A percentile compares a stretch with the other conserved stretches of the same genome.
Evolutionary conservation across 2,888 invertebrate genomes (phyloP).

Genomic region (Antheraea assamensis): DNA sequence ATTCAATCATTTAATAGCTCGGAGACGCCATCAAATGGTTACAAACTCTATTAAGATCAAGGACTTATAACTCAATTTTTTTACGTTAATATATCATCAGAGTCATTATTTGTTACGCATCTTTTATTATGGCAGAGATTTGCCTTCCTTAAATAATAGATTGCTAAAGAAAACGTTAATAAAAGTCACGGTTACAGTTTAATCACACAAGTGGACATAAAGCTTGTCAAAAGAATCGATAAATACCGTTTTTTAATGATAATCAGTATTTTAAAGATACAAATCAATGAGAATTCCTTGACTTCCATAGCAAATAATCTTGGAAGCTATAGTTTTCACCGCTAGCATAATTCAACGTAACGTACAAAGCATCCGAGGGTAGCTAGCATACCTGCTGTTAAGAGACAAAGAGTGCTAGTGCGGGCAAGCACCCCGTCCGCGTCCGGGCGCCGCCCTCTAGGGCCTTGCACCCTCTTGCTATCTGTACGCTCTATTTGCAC

Average conservation of each 20-base stretch:
- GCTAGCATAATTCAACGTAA: slow-evolving; percentile 2
- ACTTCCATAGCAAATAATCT: not conserved
- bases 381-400: slow-evolving; percentile 25
- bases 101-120: not conserved
- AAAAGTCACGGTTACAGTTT: not conserved
- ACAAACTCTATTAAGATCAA: too few relatives aligned
- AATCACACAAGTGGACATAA: not conserved
- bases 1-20: not conserved
- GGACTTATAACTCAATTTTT: not conserved
- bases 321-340: not conserved
- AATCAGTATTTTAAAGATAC: not conserved
- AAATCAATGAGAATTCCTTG: not conserved
- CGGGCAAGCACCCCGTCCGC: slow-evolving; percentile 60
- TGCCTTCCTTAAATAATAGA: not conserved
- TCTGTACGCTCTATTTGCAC: slow-evolving; percentile 44
- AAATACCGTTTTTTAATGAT: too few relatives aligned
- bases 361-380: slow-evolving; percentile 26
- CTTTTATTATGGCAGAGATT: not conserved
- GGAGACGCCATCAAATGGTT: not conserved
- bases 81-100: not conserved
- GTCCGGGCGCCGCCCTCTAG: slow-evolving; percentile 58
- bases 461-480: slow-evolving; percentile 60
- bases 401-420: slow-evolving; percentile 65
- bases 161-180: not conserved
- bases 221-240: too few relatives aligned